Evolutionary conservation across 2,888 invertebrate genomes (phyloP), one percentile per base, ranked within the genome.

Genomic region (Megalurothrips usitatus): DNA sequence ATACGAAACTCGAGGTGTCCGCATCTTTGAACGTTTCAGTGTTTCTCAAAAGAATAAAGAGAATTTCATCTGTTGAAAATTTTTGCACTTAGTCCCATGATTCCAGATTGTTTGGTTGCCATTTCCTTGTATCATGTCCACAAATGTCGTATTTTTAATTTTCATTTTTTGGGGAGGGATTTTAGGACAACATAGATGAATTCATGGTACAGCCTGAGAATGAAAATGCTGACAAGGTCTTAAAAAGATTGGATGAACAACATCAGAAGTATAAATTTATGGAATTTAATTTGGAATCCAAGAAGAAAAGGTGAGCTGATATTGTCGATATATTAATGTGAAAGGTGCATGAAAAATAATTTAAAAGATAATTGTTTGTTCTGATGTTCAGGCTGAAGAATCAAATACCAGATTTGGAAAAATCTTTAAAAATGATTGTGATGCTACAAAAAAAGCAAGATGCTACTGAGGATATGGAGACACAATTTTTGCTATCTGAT

Each of bases 231-330:
- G 96, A 98, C 85, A 92, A 92, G 86, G 97, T 97, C 23, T 88
- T 98, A 81, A 93, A 93, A 85, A 91, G 91, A 85, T 89, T 98
- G 82, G 98, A 99, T 86, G 98, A 98, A 86, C 94, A 94, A 86
- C 96, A 97, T 89, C 94, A 94, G 82, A 98, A 98, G 90, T 98
- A 98, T 87, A 97, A 98, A 89, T 96, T 96, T 87, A 97, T 99
- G 96, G 98, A 99, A 88, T 93, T 92, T 85, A 97, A 96, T 87
- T 90, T 99, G 83, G 90, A 93, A 81, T 93, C 95, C 19, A 96
- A 97, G 85, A 93, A 95, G 84, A 92, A 94, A 85, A 92, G 96
- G 87, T 89, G 84, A 79, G 79, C 81, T 28, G 79, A 23, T 80
- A 48, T 26, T 26, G n/a, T 80, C 19, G 34, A 78, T 28, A 43